phyloP scores from a whole-genome alignment of 2,113 vertebrate species.

The Eubucco bourcierii region DNA sequence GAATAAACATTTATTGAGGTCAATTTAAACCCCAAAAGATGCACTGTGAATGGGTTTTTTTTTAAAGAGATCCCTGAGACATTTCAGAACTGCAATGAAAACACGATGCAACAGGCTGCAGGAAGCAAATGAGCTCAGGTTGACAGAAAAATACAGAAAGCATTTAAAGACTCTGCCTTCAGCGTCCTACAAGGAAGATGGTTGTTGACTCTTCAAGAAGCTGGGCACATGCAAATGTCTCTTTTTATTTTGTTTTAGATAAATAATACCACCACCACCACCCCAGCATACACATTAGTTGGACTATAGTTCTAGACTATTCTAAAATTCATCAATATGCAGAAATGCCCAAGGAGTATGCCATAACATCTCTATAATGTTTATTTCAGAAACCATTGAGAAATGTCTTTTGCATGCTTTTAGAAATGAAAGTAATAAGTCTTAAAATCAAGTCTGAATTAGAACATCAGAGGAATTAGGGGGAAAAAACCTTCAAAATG shows the following conservation, averaged over 20 bases:
- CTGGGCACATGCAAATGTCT: neutral
- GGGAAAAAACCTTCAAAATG: conserved; percentile 10
- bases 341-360: neutral
- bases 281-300: neutral
- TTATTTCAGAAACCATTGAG: conserved; percentile 12
- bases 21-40: neutral
- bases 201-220: neutral
- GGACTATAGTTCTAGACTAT: neutral
- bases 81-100: neutral
- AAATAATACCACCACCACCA: no score
- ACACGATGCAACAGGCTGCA: neutral
- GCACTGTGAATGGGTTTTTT: neutral
- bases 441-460: conserved; percentile 21
- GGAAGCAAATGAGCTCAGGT: neutral
- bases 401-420: conserved; percentile 35
- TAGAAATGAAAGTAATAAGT: conserved; percentile 15
- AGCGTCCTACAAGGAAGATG: neutral
- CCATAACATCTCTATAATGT: neutral
- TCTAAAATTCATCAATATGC: conserved; percentile 14
- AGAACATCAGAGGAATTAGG: neutral
- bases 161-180: neutral
- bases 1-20: neutral
- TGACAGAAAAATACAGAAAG: neutral
- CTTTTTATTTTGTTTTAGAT: neutral
- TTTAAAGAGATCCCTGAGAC: neutral